Base-by-base conservation (phyloP, 2,113 vertebrate species). In the Rhynchomys soricoides region DNA sequence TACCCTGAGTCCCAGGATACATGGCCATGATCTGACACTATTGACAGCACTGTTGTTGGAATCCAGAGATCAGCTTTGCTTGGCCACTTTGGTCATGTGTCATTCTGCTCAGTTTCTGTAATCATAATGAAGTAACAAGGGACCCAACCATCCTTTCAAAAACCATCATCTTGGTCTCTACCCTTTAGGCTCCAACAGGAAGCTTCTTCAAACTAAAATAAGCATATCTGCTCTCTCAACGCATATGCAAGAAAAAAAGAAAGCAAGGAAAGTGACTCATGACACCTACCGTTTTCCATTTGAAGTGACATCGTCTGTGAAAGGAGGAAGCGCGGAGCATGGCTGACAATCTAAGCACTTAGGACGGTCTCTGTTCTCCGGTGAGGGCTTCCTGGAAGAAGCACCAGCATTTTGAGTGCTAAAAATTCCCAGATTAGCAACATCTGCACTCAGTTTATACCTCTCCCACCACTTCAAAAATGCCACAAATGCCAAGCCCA, bases 341-440 rank as follows among this genome's bases (percentile, higher is more conserved):
- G 40, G 7, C 0, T 8, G 17, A 19, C 31, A 73, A 0, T 29
- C 48, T 13, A 52, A 43, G 29, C 29, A 24, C 74, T 68, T 77
- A 73, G 64, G 66, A 45, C 48, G 15, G 83, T 22, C 62, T 34
- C 5, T 22, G 7, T 5, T 13, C 50, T 70, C 87, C 81, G 43
- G 57, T 7, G 7, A 59, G 45, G 57, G 26, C 9, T 93, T 90
- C 48, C 24, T 57, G n/a, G 79, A 52, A 77, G 31, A 94, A 71
- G 9, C 29, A 8, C n/a, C 55, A 19, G 52, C 73, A 24, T 52
- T 88, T 78, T n/a, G 70, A 86, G 40, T 34, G 77, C 15, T 81
- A 19, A 86, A 95, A 92, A 83, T n/a, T 45, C 50, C 77, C 70
- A 94, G 43, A 89, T 83, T 43, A 88, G 83, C 81, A 31, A 82